These are phyloP conservation scores for Aeoliscus strigatus DNA, from an alignment of 2,797 vertebrate species.

Conservation along the genomic window DNA sequence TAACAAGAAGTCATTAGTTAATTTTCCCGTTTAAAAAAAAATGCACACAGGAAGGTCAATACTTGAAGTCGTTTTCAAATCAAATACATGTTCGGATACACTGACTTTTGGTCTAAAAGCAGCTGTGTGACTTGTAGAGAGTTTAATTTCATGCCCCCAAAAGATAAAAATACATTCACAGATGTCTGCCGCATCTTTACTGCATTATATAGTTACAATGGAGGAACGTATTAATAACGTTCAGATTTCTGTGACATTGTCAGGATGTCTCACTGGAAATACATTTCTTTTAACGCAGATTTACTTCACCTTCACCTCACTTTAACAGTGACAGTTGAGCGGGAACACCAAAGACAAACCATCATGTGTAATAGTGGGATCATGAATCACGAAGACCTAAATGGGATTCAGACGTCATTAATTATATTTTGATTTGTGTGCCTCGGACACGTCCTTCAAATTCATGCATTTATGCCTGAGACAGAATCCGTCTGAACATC, in stretches of 20 bases:
- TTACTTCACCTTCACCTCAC: no score
- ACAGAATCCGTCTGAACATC: no score
- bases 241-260: no score
- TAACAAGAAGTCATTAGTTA: slow-evolving; percentile 70
- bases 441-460: neutral
- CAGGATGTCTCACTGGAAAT: no score
- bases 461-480: no score
- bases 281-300: no score
- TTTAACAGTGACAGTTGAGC: no score
- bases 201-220: no score
- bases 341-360: neutral
- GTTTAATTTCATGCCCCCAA: slow-evolving; percentile 8
- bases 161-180: neutral
- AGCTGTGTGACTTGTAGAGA: no score
- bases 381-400: neutral
- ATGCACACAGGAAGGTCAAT: slow-evolving; percentile 62
- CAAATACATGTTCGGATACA: slow-evolving; percentile 46
- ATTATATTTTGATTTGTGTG: neutral
- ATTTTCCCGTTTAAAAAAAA: slow-evolving; percentile 66
- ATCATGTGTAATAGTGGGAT: neutral
- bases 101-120: slow-evolving; percentile 24
- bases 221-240: no score
- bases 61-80: slow-evolving; percentile 56
- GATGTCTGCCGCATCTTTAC: no score
- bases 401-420: neutral